Base-by-base conservation (phyloP, 92 coral and sea anemone genomes). In the Parazoanthus swiftii region DNA sequence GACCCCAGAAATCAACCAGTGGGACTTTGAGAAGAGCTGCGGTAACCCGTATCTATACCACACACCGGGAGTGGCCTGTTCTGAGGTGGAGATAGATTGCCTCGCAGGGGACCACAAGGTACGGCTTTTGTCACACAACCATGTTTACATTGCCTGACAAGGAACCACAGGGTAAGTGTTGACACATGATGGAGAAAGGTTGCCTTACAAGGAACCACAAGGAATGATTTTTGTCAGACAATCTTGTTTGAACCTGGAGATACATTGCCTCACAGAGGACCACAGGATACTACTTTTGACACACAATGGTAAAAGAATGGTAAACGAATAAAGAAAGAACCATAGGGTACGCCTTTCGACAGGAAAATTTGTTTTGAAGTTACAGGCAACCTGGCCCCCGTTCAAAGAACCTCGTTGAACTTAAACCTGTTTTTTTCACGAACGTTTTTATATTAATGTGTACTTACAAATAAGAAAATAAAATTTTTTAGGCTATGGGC, bases 21-120 rank as follows among this genome's bases (percentile, higher is more conserved):
- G 77, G 77, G 77, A 73, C 77, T 73, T 73, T 37, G 77, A 35
- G 13, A 73, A 73, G 42, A 35, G 39, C 20, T 73, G 35, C 18
- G 77, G 77, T 9, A 73, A 73, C 43, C 77, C 77, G 42, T 9
- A 26, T 37, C 77, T 73, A 10, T 73, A 73, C 15, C 38, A 35
- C 77, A 73, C 77, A 35, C 77, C 36, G 35, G 77, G 77, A 8
- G 77, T 73, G 77, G 36, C 77, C 20, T 73, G 77, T 73, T 73
- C 77, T 73, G 77, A 73, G 42, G 77, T 73, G 77, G 77, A 73
- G 77, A 73, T 73, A 73, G 77, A 73, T 11, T 73, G 77, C 77
- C 77, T 73, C 77, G 33, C 77, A 35, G 77, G 77, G 77, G 77
- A 73, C 77, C 77, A 73, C 76, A 71, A 71, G 76, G 76, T 48